Evolutionary conservation across 2,888 invertebrate genomes (phyloP).

Genomic region (Phortica okadai): DNA sequence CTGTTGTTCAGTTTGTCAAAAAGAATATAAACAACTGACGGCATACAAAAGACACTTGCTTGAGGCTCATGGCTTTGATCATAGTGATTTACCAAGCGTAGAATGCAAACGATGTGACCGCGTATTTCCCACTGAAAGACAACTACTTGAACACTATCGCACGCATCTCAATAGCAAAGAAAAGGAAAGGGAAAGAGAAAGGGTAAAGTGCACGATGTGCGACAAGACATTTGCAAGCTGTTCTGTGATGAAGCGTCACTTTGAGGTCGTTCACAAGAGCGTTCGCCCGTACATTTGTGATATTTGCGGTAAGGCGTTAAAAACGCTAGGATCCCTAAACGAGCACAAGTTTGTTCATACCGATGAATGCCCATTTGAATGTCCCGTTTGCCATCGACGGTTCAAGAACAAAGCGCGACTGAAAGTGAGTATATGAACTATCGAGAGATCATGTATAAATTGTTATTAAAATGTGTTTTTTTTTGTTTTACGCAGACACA

Average conservation of each 20-base stretch:
- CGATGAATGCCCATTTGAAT: conserved; percentile 77
- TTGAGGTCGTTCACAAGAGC: conserved; percentile 71
- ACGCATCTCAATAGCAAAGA: conserved; percentile 44
- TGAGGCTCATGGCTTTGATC: conserved; percentile 48
- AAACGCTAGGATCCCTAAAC: conserved; percentile 77
- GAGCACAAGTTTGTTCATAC: conserved; percentile 78
- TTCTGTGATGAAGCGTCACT: conserved; percentile 61
- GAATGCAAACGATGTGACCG: conserved; percentile 53
- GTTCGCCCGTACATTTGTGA: conserved; percentile 77
- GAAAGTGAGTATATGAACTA: conserved; percentile 53
- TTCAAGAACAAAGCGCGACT: conserved; percentile 75
- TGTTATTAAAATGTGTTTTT: conserved; percentile 22
- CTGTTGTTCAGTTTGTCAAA: conserved; percentile 51
- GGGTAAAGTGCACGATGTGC: conserved; percentile 61
- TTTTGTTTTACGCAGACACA: conserved; percentile 67
- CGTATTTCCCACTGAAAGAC: conserved; percentile 49
- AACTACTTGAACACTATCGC: conserved; percentile 53
- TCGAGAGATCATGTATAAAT: neutral
- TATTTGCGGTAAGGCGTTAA: conserved; percentile 77
- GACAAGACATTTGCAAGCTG: conserved; percentile 62
- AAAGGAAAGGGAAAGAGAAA: conserved; percentile 53
- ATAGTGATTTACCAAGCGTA: conserved; percentile 46
- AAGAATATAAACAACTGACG: conserved; percentile 49
- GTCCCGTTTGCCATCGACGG: conserved; percentile 73
- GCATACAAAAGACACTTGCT: conserved; percentile 59